phyloP scores from a whole-genome alignment of 2,888 invertebrate species.

The Zygothrica quintamaculata region DNA sequence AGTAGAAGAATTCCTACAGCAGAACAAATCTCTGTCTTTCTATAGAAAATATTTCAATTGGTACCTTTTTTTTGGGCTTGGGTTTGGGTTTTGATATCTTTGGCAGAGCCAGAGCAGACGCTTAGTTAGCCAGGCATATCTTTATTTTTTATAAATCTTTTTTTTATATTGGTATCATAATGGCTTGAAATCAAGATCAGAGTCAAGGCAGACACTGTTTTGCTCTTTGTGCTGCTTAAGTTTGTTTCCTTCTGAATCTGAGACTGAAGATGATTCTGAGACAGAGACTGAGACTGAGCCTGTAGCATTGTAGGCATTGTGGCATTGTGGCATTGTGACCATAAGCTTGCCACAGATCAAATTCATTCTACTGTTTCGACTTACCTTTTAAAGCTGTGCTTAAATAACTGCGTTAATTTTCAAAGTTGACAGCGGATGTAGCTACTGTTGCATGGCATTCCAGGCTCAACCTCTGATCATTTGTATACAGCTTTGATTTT shows the following conservation, averaged over 20 bases:
- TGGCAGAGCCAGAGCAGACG: constrained; percentile 5
- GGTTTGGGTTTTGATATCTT: too few relatives aligned
- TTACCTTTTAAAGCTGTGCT: constrained; percentile 40
- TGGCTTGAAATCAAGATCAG: constrained; percentile 74
- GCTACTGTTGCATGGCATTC: constrained; percentile 70
- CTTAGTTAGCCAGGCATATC: constrained; percentile 29
- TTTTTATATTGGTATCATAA: constrained; percentile 66
- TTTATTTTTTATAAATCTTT: constrained; percentile 14
- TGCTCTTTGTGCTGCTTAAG: constrained; percentile 48
- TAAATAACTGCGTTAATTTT: constrained; percentile 79
- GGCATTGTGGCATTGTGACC: constrained; percentile 40
- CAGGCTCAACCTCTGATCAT: constrained; percentile 10
- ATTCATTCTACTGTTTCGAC: constrained; percentile 12
- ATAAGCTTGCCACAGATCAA: constrained; percentile 34
- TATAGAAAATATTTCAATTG: constrained; percentile 49
- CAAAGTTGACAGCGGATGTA: constrained; percentile 77
- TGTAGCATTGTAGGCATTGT: too few relatives aligned
- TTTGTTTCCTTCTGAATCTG: too few relatives aligned
- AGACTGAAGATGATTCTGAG: background rate
- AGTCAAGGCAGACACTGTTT: constrained; percentile 64
- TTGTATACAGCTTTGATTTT: background rate
- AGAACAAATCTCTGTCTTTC: constrained; percentile 63
- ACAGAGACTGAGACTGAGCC: background rate
- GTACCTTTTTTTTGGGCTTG: constrained; percentile 41
- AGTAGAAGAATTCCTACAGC: constrained; percentile 76